Conservation (phyloP, 2,888 invertebrate species). For the Serrognathus titanus region DNA sequence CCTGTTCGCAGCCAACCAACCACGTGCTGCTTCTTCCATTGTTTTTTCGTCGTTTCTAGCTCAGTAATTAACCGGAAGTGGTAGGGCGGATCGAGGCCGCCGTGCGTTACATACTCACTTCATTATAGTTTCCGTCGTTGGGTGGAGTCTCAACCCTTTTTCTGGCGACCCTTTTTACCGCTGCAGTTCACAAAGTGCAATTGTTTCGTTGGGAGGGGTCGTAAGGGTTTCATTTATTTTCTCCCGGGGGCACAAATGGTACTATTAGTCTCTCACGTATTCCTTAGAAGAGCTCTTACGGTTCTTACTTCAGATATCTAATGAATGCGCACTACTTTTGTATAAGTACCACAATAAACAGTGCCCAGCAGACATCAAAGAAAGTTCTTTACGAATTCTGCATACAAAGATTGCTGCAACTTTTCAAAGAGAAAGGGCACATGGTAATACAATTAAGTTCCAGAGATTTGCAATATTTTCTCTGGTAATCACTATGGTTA, state of each 20-base stretch:
- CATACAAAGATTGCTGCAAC: too few relatives aligned
- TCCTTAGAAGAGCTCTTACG: too few relatives aligned
- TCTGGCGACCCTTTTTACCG: conserved; percentile 15
- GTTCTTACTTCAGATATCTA: too few relatives aligned
- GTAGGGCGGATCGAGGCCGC: conserved; percentile 39
- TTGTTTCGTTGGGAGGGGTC: conserved; percentile 12
- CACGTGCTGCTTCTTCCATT: conserved; percentile 39
- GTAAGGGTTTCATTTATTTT: conserved; percentile 11
- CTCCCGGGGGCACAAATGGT: conserved; percentile 14
- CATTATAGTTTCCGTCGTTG: conserved; percentile 39
- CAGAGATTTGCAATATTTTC: too few relatives aligned
- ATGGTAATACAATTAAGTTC: too few relatives aligned
- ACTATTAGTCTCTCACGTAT: conserved; percentile 15
- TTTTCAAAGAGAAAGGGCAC: too few relatives aligned
- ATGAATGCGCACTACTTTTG: too few relatives aligned
- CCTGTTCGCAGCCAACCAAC: conserved; percentile 41
- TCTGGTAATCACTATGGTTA: too few relatives aligned
- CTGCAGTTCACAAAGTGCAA: conserved; percentile 24
- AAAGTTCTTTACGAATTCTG: too few relatives aligned
- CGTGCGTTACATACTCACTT: conserved; percentile 38
- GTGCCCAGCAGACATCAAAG: too few relatives aligned
- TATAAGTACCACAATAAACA: too few relatives aligned
- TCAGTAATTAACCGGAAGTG: conserved; percentile 45
- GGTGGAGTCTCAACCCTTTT: conserved; percentile 37
- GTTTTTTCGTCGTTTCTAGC: conserved; percentile 43